Percentiles rank a stretch among this genome's conserved stretches.
Evolutionary conservation across 53 echinoderm and acorn worm species (phyloP).

Genomic region (Glandiceps talaboti): DNA sequence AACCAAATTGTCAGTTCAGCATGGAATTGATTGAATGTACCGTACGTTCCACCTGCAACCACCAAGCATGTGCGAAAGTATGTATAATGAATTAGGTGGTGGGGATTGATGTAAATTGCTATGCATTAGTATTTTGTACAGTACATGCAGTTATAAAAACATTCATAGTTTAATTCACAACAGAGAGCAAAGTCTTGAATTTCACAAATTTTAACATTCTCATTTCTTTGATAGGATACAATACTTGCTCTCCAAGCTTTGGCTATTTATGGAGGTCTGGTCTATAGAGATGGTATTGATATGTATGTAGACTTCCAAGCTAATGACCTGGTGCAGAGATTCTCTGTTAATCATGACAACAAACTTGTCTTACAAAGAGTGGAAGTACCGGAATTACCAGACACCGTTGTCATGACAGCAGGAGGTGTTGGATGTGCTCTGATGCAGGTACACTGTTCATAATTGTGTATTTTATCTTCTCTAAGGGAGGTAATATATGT

Average conservation of each 20-base stretch:
- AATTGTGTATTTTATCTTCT: neutral
- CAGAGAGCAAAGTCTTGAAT: too few species aligned
- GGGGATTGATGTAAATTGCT: too few species aligned
- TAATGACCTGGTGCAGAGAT: neutral
- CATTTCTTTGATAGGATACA: constrained; percentile 42
- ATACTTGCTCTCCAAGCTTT: constrained; percentile 70
- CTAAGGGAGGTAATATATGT: neutral
- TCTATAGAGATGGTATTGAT: constrained; percentile 21
- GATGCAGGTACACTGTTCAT: constrained; percentile 34
- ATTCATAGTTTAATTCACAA: too few species aligned
- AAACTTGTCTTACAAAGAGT: constrained; percentile 42
- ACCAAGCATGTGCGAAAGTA: too few species aligned
- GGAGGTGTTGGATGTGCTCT: constrained; percentile 59
- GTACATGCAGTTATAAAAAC: too few species aligned
- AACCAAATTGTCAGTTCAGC: too few species aligned
- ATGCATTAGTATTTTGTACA: too few species aligned
- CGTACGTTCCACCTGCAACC: too few species aligned
- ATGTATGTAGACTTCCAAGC: neutral
- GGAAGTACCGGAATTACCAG: constrained; percentile 23
- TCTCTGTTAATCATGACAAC: constrained; percentile 36
- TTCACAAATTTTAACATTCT: neutral
- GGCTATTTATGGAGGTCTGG: constrained; percentile 46
- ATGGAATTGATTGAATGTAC: too few species aligned
- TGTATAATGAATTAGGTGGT: too few species aligned
- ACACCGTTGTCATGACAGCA: constrained; percentile 35